A percentile compares a stretch with the other conserved stretches of the same genome.
phyloP scores from a whole-genome alignment of 2,888 invertebrate species.

The Amitus sp. region DNA sequence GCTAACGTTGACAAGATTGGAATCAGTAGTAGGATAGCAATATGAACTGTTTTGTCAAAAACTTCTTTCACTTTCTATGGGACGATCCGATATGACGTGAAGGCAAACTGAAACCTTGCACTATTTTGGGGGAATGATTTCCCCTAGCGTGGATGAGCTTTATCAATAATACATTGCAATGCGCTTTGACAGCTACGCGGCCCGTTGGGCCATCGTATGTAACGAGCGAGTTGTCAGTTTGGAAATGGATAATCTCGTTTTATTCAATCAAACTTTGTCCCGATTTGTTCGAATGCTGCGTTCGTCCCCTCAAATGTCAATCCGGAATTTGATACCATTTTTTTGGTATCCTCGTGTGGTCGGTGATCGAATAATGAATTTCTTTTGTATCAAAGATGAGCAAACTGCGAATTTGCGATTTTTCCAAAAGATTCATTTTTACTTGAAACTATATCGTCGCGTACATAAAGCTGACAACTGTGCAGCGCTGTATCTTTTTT shows the following conservation, averaged over 20 bases:
- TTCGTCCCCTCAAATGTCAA: slow-evolving; percentile 21
- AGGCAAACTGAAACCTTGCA: not conserved
- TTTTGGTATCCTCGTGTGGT: not conserved
- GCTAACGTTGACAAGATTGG: no score
- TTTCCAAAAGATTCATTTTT: no score
- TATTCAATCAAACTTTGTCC: slow-evolving; percentile 19
- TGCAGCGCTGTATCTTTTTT: slow-evolving; percentile 12
- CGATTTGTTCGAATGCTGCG: slow-evolving; percentile 9
- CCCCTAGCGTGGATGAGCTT: not conserved
- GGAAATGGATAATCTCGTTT: slow-evolving; percentile 28
- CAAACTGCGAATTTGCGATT: no score
- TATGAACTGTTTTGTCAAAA: no score
- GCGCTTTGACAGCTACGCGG: slow-evolving; percentile 23
- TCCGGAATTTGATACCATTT: not conserved
- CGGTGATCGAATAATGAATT: not conserved
- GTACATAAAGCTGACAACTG: not conserved
- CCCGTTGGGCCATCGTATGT: slow-evolving; percentile 27
- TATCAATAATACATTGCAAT: slow-evolving; percentile 14
- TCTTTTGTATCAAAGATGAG: no score
- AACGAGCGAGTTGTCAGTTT: slow-evolving; percentile 24
- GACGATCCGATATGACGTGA: not conserved
- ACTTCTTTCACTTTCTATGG: no score
- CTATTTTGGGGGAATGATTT: slow-evolving; percentile 3
- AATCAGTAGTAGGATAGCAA: no score
- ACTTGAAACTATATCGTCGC: no score